phyloP scores from a whole-genome alignment of 2,113 vertebrate species.

The Solenodon paradoxus region DNA sequence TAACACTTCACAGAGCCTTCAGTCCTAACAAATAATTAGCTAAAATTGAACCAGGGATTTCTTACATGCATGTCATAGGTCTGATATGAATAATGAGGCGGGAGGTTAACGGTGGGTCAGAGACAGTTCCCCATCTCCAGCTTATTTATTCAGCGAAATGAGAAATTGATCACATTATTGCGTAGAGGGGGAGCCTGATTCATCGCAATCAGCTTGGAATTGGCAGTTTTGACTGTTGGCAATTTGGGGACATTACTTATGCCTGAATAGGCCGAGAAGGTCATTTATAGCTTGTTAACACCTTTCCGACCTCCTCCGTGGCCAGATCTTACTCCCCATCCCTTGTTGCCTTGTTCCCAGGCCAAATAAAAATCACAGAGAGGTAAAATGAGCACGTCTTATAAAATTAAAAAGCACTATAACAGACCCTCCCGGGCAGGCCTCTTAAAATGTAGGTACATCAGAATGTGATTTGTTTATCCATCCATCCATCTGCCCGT shows the following conservation, averaged over 20 bases:
- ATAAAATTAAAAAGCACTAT: not conserved
- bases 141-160: conserved; percentile 99
- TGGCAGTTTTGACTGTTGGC: conserved; percentile 95
- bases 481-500: not conserved
- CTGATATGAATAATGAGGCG: conserved; percentile 95
- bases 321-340: conserved; percentile 71
- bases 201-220: conserved; percentile 97
- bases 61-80: conserved; percentile 86
- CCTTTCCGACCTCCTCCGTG: conserved; percentile 89
- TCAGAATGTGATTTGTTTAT: not conserved
- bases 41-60: conserved; percentile 90
- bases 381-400: conserved; percentile 11
- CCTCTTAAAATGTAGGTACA: not conserved
- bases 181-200: conserved; percentile 95
- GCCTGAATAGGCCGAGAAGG: conserved; percentile 91
- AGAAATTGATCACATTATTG: conserved; percentile 99
- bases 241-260: conserved; percentile 93
- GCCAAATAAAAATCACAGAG: conserved; percentile 60
- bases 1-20: conserved; percentile 87
- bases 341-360: not conserved
- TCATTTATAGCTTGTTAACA: conserved; percentile 96
- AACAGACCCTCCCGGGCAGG: not conserved
- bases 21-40: conserved; percentile 92
- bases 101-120: conserved; percentile 95
- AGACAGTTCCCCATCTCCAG: conserved; percentile 90